Base-by-base conservation (phyloP, 1,140 invertebrate genomes). In the Trichogramma pretiosum region DNA sequence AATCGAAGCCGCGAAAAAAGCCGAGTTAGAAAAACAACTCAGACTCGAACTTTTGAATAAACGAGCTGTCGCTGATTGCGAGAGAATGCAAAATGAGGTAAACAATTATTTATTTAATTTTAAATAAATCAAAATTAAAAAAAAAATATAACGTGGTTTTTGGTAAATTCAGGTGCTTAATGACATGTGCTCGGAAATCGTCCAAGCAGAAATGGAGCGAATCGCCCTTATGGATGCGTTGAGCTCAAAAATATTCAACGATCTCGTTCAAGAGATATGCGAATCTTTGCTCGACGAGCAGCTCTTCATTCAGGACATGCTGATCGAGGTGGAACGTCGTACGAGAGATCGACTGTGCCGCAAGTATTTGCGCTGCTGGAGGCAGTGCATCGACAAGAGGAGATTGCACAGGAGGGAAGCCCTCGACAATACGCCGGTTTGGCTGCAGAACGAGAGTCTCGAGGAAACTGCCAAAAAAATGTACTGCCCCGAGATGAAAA, bases 401-500 rank as follows among this genome's bases (percentile, higher is more conserved):
- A 66, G 60, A 44, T 46, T 41, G 52, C 74, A 70, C 49, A 68
- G 55, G 52, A 65, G 59, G 42, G 50, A 52, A 22, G 66, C 79
- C 9, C 58, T 83, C 24, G 76, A 81, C 49, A 70, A 73, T 45
- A 80, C 76, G 7, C 80, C 81, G 1, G 68, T 79, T 14, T 83
- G 80, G 79, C 56, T 82, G 16, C 64, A 75, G 32, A 63, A 63
- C 9, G 65, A 67, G 13, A 74, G 72, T 33, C 60, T 76, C 0
- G 44, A 63, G 5, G 66, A 77, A 46, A 75, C 75, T 59, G 79
- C 78, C 9, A 56, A 54, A 10, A 64, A 63, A 51, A 54, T 82
- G 1, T 73, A 72, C 35, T 58, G 65, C 19, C 53, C 69, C 2
- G 65, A 73, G 18, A 76, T 81, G 60, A 55, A 70, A 16, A 2